phyloP scores from a whole-genome alignment of 2,113 vertebrate genomes.

The human (Homo sapiens) region GRCh38 chr9:93977501-93978000 shows the following conservation, averaged over 20 bases:
- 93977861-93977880: background rate
- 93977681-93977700: too few species aligned
- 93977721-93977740: background rate
- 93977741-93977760: background rate
- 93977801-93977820: background rate
- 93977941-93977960: background rate
- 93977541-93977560: background rate
- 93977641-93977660: background rate
- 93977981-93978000: background rate
- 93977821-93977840: background rate
- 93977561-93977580: background rate
- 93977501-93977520: background rate
- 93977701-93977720: background rate
- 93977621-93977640: background rate
- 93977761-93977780: background rate
- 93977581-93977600: background rate
- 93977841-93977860: background rate
- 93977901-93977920: background rate
- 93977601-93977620: background rate
- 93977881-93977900: background rate
- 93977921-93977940: background rate
- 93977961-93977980: background rate
- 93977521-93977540: background rate
- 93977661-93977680: too few species aligned
- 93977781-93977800: background rate